Conservation (phyloP, 2,797 vertebrate species). For the Sebastes oblongus region DNA sequence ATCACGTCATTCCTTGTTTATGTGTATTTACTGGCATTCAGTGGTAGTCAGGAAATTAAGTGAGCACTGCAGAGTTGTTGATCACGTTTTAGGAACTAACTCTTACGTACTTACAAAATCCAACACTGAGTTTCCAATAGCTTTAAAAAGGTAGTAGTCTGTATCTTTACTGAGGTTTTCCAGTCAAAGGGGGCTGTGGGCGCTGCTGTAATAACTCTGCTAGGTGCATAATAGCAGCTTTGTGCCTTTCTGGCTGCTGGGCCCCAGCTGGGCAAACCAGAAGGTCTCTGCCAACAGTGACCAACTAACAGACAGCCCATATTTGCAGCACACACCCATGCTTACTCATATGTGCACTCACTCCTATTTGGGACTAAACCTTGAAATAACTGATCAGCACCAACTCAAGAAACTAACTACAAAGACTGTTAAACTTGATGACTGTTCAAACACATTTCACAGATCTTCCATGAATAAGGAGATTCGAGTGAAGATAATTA, state of each 20-base stretch:
- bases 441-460: neutral
- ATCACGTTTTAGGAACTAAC: neutral
- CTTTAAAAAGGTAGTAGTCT: slow-evolving; percentile 15
- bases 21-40: neutral
- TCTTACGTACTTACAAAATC: neutral
- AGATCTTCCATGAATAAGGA: neutral
- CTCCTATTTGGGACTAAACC: neutral
- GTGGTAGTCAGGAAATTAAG: neutral
- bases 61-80: neutral
- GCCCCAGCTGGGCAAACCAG: slow-evolving; percentile 68
- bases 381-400: neutral
- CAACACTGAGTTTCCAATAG: neutral
- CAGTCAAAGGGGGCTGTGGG: slow-evolving; percentile 30
- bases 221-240: slow-evolving; percentile 79
- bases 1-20: neutral
- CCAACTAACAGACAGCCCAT: slow-evolving; percentile 52
- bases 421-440: neutral
- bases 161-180: slow-evolving; percentile 23
- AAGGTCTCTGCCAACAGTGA: slow-evolving; percentile 59
- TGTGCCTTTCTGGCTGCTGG: slow-evolving; percentile 74
- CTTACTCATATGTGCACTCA: slow-evolving; percentile 9
- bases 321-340: slow-evolving; percentile 43
- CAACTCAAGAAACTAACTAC: neutral
- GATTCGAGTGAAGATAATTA: slow-evolving; percentile 14
- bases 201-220: slow-evolving; percentile 61